These are phyloP conservation scores for Bombus haemorrhoidalis DNA, from an alignment of 1,140 invertebrate species.

Conservation along the genomic window DNA sequence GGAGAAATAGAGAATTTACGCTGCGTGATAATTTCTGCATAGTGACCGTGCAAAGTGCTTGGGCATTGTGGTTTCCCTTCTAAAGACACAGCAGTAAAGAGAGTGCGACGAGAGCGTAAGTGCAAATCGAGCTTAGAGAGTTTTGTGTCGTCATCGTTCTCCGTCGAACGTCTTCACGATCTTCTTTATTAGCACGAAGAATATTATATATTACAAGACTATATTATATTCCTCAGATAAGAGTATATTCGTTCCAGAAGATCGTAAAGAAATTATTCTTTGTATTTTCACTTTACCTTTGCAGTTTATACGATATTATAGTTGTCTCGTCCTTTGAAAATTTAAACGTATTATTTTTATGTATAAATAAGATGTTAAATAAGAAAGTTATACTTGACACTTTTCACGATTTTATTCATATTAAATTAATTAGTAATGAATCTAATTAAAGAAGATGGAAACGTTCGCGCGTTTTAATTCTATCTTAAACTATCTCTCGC, in stretches of 20 bases:
- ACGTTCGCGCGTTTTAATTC: neutral
- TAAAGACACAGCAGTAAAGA: constrained; percentile 41
- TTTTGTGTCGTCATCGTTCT: constrained; percentile 56
- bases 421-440: constrained; percentile 5
- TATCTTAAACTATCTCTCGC: neutral
- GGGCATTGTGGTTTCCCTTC: constrained; percentile 68
- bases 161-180: constrained; percentile 29
- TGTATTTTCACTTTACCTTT: constrained; percentile 25
- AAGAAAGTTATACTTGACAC: constrained; percentile 8
- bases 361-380: constrained; percentile 8
- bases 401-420: neutral
- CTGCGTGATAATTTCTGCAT: constrained; percentile 72
- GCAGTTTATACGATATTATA: constrained; percentile 1
- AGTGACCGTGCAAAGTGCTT: constrained; percentile 78
- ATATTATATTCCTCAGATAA: constrained; percentile 4
- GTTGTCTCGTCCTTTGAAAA: constrained; percentile 6
- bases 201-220: neutral
- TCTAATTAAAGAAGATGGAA: constrained; percentile 4
- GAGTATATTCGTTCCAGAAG: neutral
- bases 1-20: constrained; percentile 40
- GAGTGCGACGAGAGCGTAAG: constrained; percentile 48
- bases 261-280: constrained; percentile 8
- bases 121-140: constrained; percentile 56
- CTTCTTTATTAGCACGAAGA: neutral
- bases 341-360: neutral